Conservation (phyloP, 1,140 invertebrate genomes). For the Melitaea cinxia region DNA sequence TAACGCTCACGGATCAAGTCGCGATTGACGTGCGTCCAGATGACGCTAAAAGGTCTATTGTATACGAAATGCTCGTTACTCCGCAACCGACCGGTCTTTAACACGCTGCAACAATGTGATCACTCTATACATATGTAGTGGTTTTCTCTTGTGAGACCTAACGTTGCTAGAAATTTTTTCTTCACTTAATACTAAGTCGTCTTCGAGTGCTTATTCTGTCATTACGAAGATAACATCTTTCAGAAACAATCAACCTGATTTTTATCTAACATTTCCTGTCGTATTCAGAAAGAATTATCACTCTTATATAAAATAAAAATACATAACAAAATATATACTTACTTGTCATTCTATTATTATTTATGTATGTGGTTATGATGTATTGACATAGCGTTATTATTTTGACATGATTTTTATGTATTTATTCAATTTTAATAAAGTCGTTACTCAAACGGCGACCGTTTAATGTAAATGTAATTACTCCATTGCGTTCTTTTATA, state of each 20-base stretch:
- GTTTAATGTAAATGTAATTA: conserved; percentile 46
- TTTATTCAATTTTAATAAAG: conserved; percentile 43
- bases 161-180: conserved; percentile 7
- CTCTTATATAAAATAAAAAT: conserved; percentile 3
- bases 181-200: conserved; percentile 6
- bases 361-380: no score
- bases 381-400: conserved; percentile 6
- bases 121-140: conserved; percentile 68
- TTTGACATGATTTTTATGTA: conserved; percentile 36
- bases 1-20: conserved; percentile 44
- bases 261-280: conserved; percentile 1
- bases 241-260: conserved; percentile 1
- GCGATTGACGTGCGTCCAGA: conserved; percentile 74
- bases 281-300: neutral
- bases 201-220: conserved; percentile 6
- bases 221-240: conserved; percentile 2
- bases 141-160: neutral
- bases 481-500: conserved; percentile 45
- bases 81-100: conserved; percentile 73
- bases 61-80: conserved; percentile 78
- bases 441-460: conserved; percentile 41
- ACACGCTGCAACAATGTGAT: conserved; percentile 76
- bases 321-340: neutral
- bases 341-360: no score
- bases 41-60: conserved; percentile 81